A percentile compares a stretch with the other conserved stretches of the same genome.
phyloP scores from a whole-genome alignment of 2,888 invertebrate genomes.

The Lypha dubia region DNA sequence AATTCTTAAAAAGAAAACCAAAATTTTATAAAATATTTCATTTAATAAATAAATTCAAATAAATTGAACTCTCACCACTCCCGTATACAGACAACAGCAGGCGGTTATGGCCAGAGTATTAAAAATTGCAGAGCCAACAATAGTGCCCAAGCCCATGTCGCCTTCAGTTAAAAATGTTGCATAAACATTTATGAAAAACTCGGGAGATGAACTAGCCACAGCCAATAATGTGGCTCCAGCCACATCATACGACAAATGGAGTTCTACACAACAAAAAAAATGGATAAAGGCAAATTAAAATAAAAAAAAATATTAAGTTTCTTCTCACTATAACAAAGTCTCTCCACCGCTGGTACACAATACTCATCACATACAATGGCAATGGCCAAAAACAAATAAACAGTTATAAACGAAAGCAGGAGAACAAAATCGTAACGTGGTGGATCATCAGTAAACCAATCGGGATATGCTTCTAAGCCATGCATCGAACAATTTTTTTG shows the following conservation, averaged over 20 bases:
- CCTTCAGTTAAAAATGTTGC: slow-evolving; percentile 93
- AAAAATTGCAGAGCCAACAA: slow-evolving; percentile 92
- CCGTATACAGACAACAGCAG: slow-evolving; percentile 90
- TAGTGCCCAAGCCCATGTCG: slow-evolving; percentile 92
- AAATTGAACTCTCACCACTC: slow-evolving; percentile 85
- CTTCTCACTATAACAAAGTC: slow-evolving; percentile 92
- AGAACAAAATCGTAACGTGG: slow-evolving; percentile 60
- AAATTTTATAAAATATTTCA: background rate
- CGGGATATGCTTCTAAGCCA: slow-evolving; percentile 55
- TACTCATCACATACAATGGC: slow-evolving; percentile 97
- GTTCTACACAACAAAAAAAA: slow-evolving; percentile 83
- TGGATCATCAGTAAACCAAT: slow-evolving; percentile 50
- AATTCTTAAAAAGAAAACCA: slow-evolving; percentile 85
- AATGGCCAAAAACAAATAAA: slow-evolving; percentile 93
- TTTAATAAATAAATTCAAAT: background rate
- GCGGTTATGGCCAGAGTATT: slow-evolving; percentile 92
- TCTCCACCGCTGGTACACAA: slow-evolving; percentile 95
- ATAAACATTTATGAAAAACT: slow-evolving; percentile 94
- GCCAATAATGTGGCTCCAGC: slow-evolving; percentile 98
- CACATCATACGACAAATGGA: slow-evolving; percentile 93
- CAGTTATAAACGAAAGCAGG: slow-evolving; percentile 82
- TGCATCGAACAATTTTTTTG: slow-evolving; percentile 45
- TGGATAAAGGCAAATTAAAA: too few relatives aligned
- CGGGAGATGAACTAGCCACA: slow-evolving; percentile 95
- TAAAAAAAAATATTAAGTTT: background rate